Base-by-base conservation (phyloP, 2,797 vertebrate species). In the Manis javanica region DNA sequence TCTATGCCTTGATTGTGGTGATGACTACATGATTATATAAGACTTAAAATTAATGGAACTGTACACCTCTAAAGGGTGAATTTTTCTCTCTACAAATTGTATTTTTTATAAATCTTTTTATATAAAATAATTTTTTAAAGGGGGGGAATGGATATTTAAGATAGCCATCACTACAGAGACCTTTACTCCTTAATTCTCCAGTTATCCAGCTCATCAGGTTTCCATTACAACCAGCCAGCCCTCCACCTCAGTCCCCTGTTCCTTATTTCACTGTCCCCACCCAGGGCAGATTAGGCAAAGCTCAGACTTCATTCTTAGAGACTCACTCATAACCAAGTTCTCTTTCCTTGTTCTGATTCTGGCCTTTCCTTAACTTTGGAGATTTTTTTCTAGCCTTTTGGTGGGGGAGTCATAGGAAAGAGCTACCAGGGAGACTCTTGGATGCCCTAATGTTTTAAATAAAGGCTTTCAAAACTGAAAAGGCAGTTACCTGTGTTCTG, bases 231-330 rank as follows among this genome's bases (percentile, higher is more conserved):
- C 7, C 11, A 46, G 68, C 31, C 31, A 2, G 5, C 0, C 24
- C 42, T 5, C 5, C 0, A 31, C 3, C 23, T 19, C 63, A 0
- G 34, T 61, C 21, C 29, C 2, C 16, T 1, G 2, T 7, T 34
- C 13, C 39, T 66, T 14, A 19, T 12, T 37, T 2, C 1, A 4
- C 2, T 19, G 19, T 66, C 31, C 15, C 5, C 11, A 59, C 19
- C 2, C 34, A 8, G 46, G 14, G n/a, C 13, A 15, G 68, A 31
- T 7, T 1, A 18, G 42, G 64, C 57, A 23, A 66, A 74, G 26
- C 42, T 79, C 34, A 29, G 14, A 21, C 13, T 83, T 72, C 29
- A 31, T 77, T 91, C 55, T 37, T 11, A 51, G 64, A 84, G 19
- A 75, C 46, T 49, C 42, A 9, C 4, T 71, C 46, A n/a, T 37